phyloP scores from a whole-genome alignment of 2,888 invertebrate species.

The Erebia ligea region DNA sequence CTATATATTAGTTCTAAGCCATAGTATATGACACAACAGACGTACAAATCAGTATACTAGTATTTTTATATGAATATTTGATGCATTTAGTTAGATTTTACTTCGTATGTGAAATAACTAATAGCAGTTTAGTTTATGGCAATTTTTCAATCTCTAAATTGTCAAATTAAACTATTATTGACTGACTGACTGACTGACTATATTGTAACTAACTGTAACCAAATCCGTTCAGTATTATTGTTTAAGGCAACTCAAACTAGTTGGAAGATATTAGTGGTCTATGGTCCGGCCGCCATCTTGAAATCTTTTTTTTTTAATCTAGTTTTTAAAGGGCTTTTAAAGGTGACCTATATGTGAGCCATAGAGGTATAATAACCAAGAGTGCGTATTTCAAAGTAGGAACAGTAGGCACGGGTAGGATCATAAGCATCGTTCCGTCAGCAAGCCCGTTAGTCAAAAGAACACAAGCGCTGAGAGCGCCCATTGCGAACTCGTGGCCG shows the following conservation, averaged over 20 bases:
- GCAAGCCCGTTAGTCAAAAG: no score
- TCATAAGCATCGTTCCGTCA: no score
- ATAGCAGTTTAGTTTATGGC: slow-evolving; percentile 19
- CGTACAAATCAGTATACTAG: slow-evolving; percentile 53
- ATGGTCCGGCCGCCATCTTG: no score
- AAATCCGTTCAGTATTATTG: slow-evolving; percentile 21
- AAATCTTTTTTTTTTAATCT: no score
- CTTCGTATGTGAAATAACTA: slow-evolving; percentile 6
- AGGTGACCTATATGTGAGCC: no score
- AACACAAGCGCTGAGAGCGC: no score
- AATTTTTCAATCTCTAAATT: neutral
- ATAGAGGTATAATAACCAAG: no score
- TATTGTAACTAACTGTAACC: slow-evolving; percentile 10
- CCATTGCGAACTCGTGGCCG: no score
- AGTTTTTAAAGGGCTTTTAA: no score
- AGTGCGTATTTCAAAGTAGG: no score
- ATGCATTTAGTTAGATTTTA: slow-evolving; percentile 58
- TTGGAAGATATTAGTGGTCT: no score
- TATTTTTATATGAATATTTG: slow-evolving; percentile 63
- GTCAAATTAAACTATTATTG: neutral
- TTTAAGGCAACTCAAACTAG: neutral
- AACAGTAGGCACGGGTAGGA: no score
- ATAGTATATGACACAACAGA: slow-evolving; percentile 12
- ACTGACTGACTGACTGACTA: neutral
- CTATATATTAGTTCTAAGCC: neutral